Evolutionary conservation across 2,113 vertebrate species (phyloP).

Genomic region (Pionites leucogaster): DNA sequence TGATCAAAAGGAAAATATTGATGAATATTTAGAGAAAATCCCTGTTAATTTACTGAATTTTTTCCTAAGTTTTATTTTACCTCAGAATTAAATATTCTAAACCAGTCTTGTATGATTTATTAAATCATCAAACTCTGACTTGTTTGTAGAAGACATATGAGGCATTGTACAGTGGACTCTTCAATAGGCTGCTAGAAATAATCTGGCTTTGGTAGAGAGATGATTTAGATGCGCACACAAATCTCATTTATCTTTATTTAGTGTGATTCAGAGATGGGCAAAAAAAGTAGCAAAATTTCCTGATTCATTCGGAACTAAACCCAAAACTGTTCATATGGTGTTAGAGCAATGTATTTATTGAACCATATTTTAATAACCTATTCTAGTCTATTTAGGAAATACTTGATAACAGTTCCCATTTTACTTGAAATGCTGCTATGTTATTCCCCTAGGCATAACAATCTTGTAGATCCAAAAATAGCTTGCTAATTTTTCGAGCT

Average conservation of each 20-base stretch:
- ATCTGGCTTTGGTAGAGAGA: not conserved
- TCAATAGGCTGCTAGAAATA: not conserved
- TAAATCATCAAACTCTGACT: not conserved
- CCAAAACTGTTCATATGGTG: not conserved
- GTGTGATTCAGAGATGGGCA: not conserved
- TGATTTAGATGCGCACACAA: not conserved
- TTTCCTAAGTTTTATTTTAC: not conserved
- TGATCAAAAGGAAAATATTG: not conserved
- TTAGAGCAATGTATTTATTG: not conserved
- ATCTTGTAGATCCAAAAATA: not conserved
- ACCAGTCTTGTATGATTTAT: not conserved
- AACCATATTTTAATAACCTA: not conserved
- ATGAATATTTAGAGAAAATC: not conserved
- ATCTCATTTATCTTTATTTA: not conserved
- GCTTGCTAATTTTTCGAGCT: not conserved
- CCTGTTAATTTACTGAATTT: not conserved
- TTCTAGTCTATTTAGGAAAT: not conserved
- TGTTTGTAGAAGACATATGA: not conserved
- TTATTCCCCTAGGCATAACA: not conserved
- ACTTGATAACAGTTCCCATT: not conserved
- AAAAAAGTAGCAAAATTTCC: not conserved
- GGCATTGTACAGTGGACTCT: not conserved
- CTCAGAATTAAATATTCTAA: not conserved
- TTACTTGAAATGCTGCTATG: not conserved
- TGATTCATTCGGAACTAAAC: not conserved